Evolutionary conservation across 2,888 invertebrate species (phyloP).

Genomic region (Catonia carolina): DNA sequence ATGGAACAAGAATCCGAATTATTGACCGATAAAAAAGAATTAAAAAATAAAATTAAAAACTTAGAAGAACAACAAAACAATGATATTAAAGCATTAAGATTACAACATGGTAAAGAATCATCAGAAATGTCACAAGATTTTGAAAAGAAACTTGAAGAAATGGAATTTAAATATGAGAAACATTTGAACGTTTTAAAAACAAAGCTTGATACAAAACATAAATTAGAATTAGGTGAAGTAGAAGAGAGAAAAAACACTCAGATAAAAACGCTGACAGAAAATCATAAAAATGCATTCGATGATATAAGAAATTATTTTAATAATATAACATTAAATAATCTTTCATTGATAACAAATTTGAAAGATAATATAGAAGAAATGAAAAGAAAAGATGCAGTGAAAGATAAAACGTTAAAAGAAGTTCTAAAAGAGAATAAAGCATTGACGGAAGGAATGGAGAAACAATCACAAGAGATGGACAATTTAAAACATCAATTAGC

Average conservation of each 20-base stretch:
- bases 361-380: conserved; percentile 4
- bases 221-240: neutral
- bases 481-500: too few species aligned
- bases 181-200: neutral
- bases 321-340: conserved; percentile 2
- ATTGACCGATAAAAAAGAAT: neutral
- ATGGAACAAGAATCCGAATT: neutral
- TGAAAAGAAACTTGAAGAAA: neutral
- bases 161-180: conserved; percentile 1
- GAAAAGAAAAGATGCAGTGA: neutral
- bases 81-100: neutral
- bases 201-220: neutral
- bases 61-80: neutral
- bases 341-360: neutral
- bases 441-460: neutral
- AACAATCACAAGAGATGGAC: neutral
- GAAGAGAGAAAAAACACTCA: conserved; percentile 1
- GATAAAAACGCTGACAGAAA: neutral
- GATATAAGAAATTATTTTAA: conserved; percentile 2
- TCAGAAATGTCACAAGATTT: neutral
- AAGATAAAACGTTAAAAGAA: neutral
- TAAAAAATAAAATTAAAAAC: neutral
- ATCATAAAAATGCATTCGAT: neutral
- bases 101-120: neutral
- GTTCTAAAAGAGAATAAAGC: neutral